phyloP scores from a whole-genome alignment of 2,797 vertebrate species.

The Glossophaga mutica region DNA sequence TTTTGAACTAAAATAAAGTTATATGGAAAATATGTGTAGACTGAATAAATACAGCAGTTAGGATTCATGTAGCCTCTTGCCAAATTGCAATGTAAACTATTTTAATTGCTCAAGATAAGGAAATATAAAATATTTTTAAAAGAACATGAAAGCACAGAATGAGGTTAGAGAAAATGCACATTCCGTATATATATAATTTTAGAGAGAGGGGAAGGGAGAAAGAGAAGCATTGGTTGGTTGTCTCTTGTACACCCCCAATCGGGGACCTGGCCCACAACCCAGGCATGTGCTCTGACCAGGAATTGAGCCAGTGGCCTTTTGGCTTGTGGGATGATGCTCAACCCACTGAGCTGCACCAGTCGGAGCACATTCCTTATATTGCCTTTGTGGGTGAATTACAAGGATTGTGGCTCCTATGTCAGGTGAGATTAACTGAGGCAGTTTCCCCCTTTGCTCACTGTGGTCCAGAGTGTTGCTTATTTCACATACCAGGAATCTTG shows the following conservation, averaged over 20 bases:
- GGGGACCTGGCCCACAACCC: background rate
- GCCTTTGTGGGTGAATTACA: background rate
- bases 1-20: conserved; percentile 7
- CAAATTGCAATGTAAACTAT: conserved; percentile 20
- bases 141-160: background rate
- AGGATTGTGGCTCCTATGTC: background rate
- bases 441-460: background rate
- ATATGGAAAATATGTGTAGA: background rate
- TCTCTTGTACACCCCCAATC: background rate
- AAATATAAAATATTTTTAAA: background rate
- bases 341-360: background rate
- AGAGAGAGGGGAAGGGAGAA: background rate
- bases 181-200: too few relatives aligned
- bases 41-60: background rate
- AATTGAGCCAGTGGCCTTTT: background rate
- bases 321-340: background rate
- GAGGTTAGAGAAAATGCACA: background rate
- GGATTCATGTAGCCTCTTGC: background rate
- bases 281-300: background rate
- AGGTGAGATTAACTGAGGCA: background rate
- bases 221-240: background rate
- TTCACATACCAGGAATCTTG: background rate
- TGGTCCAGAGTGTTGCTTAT: background rate
- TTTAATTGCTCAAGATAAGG: conserved; percentile 24
- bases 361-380: background rate